Base-by-base conservation (phyloP, 2,797 vertebrate genomes). In the Cossypha dichroa region DNA sequence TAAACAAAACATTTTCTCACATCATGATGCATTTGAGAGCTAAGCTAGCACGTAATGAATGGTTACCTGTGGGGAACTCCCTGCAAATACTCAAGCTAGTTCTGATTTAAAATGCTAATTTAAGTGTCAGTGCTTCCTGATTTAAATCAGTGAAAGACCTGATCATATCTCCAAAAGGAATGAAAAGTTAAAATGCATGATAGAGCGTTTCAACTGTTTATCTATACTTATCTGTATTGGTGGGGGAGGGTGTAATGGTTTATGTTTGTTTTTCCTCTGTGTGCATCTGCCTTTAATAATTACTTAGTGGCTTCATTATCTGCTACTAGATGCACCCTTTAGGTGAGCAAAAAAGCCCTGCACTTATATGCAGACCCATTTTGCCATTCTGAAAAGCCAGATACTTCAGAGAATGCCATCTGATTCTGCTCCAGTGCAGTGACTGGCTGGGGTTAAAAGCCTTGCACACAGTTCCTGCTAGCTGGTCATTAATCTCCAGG, bases 401-500 rank as follows among this genome's bases (percentile, higher is more conserved):
- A 77, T 70, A 43, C 43, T 92, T 91, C 36, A 34, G 68, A 91
- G 41, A 87, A 92, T 51, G 49, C 64, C 20, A 63, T 86, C 43
- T 48, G 66, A 85, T 93, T 95, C 92, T 93, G 55, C 73, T 90
- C 66, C 75, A 96, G 43, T 96, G 94, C 81, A 74, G 63, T 29
- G 82, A 85, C 84, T 93, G 66, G 6, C 66, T 95, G 68, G 72
- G 85, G 70, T 97, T 95, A 97, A 93, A 94, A 93, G 64, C 67
- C 74, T 91, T 95, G 88, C 4, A 5, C 29, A 55, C 49, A 67
- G 22, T 73, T 97, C 49, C 80, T 88, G 49, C 88, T 96, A 91
- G 74, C 62, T 66, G 94, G 75, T 82, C 95, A 94, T 97, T 97
- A 97, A 95, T 91, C 90, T 95, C 52, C 63, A 93, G 90, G 83